A percentile compares a stretch with the other conserved stretches of the same genome.
phyloP scores from a whole-genome alignment of 2,888 invertebrate genomes.

The Caenorhabditis drosophilae region DNA sequence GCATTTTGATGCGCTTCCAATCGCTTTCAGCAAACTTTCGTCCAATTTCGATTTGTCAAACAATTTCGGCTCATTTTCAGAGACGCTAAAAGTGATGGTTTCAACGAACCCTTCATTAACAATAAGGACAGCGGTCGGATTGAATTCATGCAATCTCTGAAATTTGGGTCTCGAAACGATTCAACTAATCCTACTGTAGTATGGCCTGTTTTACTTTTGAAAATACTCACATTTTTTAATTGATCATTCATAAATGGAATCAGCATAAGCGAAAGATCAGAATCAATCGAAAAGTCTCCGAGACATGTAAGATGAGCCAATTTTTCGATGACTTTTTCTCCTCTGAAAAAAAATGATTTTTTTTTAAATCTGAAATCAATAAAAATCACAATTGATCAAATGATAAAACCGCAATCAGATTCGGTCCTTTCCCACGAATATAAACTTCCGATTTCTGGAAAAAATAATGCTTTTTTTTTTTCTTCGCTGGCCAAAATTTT shows the following conservation, averaged over 20 bases:
- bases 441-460: conserved; percentile 41
- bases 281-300: conserved; percentile 41
- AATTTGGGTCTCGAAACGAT: conserved; percentile 6
- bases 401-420: conserved; percentile 32
- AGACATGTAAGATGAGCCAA: conserved; percentile 42
- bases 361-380: not conserved
- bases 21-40: conserved; percentile 50
- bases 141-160: conserved; percentile 30
- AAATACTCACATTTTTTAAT: conserved; percentile 19
- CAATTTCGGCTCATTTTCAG: conserved; percentile 51
- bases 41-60: conserved; percentile 62
- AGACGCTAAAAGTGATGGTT: conserved; percentile 42
- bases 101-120: conserved; percentile 45
- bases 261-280: conserved; percentile 31
- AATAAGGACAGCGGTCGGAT: conserved; percentile 34
- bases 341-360: conserved; percentile 10
- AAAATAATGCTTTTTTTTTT: not conserved
- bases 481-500: not conserved
- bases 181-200: no score
- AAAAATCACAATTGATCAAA: conserved; percentile 33
- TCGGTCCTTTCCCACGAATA: conserved; percentile 34
- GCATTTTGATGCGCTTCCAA: conserved; percentile 25
- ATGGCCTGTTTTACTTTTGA: no score
- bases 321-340: conserved; percentile 26
- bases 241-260: conserved; percentile 32